A percentile compares a stretch with the other conserved stretches of the same genome.
Conservation (phyloP, 2,888 invertebrate genomes). For the Orthosia cruda region DNA sequence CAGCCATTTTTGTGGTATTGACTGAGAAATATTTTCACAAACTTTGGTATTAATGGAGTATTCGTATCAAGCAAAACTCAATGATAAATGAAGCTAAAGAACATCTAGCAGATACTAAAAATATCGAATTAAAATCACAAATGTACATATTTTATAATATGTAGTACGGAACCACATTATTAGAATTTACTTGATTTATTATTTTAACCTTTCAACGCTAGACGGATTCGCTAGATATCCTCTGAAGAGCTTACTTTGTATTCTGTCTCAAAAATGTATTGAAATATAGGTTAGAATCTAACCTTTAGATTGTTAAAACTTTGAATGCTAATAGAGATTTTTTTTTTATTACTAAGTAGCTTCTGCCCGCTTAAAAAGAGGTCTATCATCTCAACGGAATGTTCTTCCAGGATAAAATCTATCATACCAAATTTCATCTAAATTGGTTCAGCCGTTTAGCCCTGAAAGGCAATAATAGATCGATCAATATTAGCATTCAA, state of each 20-base stretch:
- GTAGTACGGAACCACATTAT: conserved; percentile 25
- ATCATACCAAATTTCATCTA: no score
- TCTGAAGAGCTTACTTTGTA: conserved; percentile 35
- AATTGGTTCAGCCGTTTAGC: no score
- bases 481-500: conserved; percentile 30
- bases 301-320: not conserved
- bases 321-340: conserved; percentile 20
- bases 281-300: not conserved
- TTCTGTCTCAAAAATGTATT: conserved; percentile 39
- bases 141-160: conserved; percentile 57
- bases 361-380: no score
- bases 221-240: conserved; percentile 58
- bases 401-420: no score
- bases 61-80: conserved; percentile 13
- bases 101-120: not conserved
- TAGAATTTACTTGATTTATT: conserved; percentile 49
- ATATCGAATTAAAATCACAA: conserved; percentile 28
- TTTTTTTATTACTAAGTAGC: not conserved
- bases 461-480: no score
- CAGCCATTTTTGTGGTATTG: conserved; percentile 7
- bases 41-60: not conserved
- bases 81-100: not conserved
- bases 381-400: no score
- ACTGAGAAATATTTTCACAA: not conserved
- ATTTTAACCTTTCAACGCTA: conserved; percentile 46